Base-by-base conservation (phyloP, 2,113 vertebrate genomes). In the Corynorhinus townsendii region DNA sequence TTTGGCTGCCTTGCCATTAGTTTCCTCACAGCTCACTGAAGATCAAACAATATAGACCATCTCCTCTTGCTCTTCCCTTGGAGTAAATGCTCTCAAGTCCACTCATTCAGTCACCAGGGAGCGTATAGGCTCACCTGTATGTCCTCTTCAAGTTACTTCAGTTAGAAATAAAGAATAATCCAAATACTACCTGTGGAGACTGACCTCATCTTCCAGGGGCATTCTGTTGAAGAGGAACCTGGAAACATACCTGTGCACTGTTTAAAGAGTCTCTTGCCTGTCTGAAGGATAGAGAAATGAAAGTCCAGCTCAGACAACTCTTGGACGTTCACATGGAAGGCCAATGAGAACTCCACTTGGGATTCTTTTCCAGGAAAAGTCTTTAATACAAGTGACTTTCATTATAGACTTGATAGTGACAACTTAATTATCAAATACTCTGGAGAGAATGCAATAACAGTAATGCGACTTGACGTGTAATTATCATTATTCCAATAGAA, bases 401-500 rank as follows among this genome's bases (percentile, higher is more conserved):
- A 76, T 47, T 89, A 83, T 79, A 86, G 82, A 86, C 56, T 84
- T 64, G 16, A 88, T 47, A 95, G 83, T 91, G 79, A 94, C 89
- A 97, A 93, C 69, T 96, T 96, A 96, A 94, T 97, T 95, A 97
- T 92, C 79, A 66, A 96, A 94, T 84, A 76, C 79, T 95, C 56
- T 62, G 59, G 83, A 94, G 75, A 95, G 47, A 95, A 93, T 81
- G 76, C 69, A 93, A 83, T 68, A 93, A 96, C 76, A 47, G 94
- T 95, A 96, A 96, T 93, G 75, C 16, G 89, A 91, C 80, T 93
- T 96, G 89, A 93, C 93, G 95, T 30, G 16, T 91, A 95, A 97
- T 94, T 96, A 95, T 96, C 71, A 86, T 96, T 96, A 95, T 96
- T 94, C 86, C 94, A 91, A 90, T 87, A 96, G 66, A 89, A 86